These are phyloP conservation scores for Microplitis mediator DNA, from an alignment of 1,140 invertebrate species.

Conservation along the genomic window DNA sequence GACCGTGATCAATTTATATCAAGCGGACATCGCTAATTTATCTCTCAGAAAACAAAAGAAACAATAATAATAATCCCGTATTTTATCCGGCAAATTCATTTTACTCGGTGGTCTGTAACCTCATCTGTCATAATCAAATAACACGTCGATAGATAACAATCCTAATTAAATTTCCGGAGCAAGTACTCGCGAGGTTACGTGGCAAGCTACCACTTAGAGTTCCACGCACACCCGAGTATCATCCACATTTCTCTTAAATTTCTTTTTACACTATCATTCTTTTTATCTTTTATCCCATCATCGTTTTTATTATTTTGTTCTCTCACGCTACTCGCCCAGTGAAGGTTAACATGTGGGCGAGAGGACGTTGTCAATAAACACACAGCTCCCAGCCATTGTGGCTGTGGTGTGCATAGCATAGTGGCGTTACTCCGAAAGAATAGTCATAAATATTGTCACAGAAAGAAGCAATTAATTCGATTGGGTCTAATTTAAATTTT, in stretches of 20 bases:
- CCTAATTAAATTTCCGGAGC: conserved; percentile 29
- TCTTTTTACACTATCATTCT: too few species aligned
- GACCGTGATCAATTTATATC: neutral
- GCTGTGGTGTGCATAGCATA: too few species aligned
- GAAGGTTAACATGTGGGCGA: neutral
- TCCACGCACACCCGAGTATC: neutral
- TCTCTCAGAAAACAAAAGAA: neutral
- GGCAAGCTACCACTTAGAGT: conserved; percentile 5
- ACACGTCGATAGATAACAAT: conserved; percentile 34
- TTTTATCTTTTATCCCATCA: neutral
- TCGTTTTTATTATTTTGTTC: conserved; percentile 1
- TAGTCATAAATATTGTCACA: too few species aligned
- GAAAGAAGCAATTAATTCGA: too few species aligned
- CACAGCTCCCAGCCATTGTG: neutral
- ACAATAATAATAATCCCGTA: neutral
- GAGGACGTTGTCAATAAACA: neutral
- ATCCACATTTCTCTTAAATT: too few species aligned
- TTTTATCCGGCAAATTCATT: neutral
- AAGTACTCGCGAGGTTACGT: conserved; percentile 24
- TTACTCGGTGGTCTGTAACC: conserved; percentile 1
- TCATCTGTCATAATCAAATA: conserved; percentile 32
- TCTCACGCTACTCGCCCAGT: neutral
- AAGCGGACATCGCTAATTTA: neutral
- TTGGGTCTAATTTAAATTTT: too few species aligned
- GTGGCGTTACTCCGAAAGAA: too few species aligned